Evolutionary conservation across 2,113 vertebrate species (phyloP).

Genomic region (Pithys albifrons): DNA sequence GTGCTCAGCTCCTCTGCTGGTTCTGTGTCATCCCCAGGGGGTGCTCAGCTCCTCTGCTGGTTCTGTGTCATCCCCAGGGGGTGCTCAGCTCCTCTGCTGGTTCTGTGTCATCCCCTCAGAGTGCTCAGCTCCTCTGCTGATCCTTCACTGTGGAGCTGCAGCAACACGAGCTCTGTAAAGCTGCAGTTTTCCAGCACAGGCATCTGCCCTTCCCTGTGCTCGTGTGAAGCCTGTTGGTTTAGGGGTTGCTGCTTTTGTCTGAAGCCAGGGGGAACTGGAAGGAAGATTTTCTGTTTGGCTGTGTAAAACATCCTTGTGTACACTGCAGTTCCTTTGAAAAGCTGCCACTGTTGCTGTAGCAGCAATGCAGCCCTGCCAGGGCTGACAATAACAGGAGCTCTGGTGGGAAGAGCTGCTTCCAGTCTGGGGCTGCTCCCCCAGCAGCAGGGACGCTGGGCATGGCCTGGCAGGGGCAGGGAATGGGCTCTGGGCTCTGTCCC

Average conservation of each 20-base stretch:
- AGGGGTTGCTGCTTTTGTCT: slow-evolving; percentile 51
- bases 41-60: too few species aligned
- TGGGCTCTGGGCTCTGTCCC: background rate
- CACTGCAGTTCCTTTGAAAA: slow-evolving; percentile 57
- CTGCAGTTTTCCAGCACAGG: background rate
- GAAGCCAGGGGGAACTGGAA: slow-evolving; percentile 60
- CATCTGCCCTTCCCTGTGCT: background rate
- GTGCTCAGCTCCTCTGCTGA: background rate
- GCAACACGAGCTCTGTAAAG: background rate
- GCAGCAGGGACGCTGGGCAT: fast-evolving
- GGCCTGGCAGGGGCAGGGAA: background rate
- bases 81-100: background rate
- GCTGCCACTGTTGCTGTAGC: slow-evolving; percentile 62
- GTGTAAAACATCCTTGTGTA: slow-evolving; percentile 60
- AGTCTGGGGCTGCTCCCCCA: background rate
- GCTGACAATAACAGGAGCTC: background rate
- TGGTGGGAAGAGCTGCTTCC: background rate
- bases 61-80: fast-evolving
- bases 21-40: background rate
- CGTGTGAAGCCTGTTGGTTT: slow-evolving; percentile 1
- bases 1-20: background rate
- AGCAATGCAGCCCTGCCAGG: slow-evolving; percentile 22
- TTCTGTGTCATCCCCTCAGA: too few species aligned
- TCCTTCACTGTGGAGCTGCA: background rate
- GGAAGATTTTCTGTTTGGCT: slow-evolving; percentile 60